Base-by-base conservation (phyloP, 2,113 vertebrate genomes). In the Platysteira castanea region DNA sequence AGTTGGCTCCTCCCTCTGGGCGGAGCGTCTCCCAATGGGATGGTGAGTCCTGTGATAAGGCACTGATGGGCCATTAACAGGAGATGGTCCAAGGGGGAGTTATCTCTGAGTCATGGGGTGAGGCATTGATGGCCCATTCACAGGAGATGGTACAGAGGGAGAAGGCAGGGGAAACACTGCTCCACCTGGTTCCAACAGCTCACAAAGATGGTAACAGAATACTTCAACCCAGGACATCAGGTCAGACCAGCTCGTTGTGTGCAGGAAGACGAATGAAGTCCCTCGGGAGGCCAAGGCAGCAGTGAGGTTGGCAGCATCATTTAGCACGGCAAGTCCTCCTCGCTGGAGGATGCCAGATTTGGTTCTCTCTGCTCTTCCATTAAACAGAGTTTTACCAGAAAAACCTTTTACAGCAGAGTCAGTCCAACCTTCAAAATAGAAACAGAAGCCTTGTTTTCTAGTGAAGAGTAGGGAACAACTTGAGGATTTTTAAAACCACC, bases 241-340 rank as follows among this genome's bases (percentile, higher is more conserved):
- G 28, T 42, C 24, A 63, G 65, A 49, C 15, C 41, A 61, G 39
- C n/a, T 15, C 16, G 1, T 22, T 69, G 33, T 39, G 37, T 44
- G 26, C 41, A 53, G n/a, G 42, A 33, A 37, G 28, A 42, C 0
- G 26, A 75, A 57, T 21, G 3, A 53, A 57, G 12, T 59, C 42
- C 73, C 26, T 31, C 0, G 0, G 21, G 30, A 89, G 18, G 30
- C 27, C 18, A 39, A 59, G 65, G 70, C 31, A 61, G 33, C 21
- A 23, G 44, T 8, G n/a, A 82, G 30, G 15, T 28, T 39, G 15
- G 39, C 50, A 81, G 16, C 39, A 56, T 39, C 33, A 39, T 37
- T 27, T 56, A 17, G 23, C 9, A 54, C 63, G 23, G 42, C 35
- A 64, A 30, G 30, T 73, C 27, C 23, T 92, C 13, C 42, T 47